Evolutionary conservation across 2,113 vertebrate species (phyloP), one percentile per base, ranked within the genome.

Genomic region (Paracanthobrama guichenoti): DNA sequence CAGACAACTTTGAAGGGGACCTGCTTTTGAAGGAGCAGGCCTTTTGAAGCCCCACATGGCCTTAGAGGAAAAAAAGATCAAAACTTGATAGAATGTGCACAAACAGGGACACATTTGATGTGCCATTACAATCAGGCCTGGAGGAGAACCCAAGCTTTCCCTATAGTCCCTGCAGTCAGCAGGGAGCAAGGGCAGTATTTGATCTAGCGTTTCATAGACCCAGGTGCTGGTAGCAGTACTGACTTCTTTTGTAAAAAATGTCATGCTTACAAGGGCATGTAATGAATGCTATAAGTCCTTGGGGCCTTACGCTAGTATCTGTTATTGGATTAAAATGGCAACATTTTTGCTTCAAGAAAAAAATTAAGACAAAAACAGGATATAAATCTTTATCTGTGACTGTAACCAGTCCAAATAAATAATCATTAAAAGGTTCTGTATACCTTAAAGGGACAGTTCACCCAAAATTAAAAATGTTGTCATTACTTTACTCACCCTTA

Each of bases 11-110:
- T 89, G 59, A 84, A 89, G 73, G 59, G 83, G 81, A 35, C 64
- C 81, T 81, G 39, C 85, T 78, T 89, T 89, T 89, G 88, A 89
- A 87, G 84, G 72, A 86, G 83, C 46, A 87, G 81, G 81, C 64
- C 81, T 46, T 85, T 85, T 75, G 81, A 55, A 83, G 76, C 66
- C 59, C 60, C 48, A 69, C 79, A 57, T 71, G 80, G 26, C 80
- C 22, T 82, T 71, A 53, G 44, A 42, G 35, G 77, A 80, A 75
- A 74, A 67, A 53, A 57, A 87, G 84, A 86, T 87, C 86, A 89
- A 86, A 88, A 81, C 86, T 59, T 84, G 81, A 81, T 78, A 86
- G 84, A 87, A 87, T 84, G 77, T 78, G 72, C 48, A 75, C 77
- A 81, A 79, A 84, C 82, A 88, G 76, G 81, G 85, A 64, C 67